Evolutionary conservation across 2,113 vertebrate genomes (phyloP).

Genomic region (Menura novaehollandiae): DNA sequence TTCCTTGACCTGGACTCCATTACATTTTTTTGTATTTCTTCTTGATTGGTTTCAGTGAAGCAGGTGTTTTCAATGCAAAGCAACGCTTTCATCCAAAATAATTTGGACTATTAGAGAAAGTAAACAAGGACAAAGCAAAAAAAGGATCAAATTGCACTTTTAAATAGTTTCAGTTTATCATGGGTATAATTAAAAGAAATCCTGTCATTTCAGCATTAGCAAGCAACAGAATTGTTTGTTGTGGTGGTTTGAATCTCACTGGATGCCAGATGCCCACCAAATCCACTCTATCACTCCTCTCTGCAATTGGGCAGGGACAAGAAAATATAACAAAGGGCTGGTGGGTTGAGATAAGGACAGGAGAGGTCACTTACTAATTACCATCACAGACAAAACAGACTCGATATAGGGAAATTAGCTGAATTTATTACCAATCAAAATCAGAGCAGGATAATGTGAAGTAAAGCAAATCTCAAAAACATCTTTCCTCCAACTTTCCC

Average conservation of each 20-base stretch:
- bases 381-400: not conserved
- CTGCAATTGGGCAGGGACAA: not conserved
- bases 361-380: not conserved
- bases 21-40: not conserved
- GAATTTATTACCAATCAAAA: not conserved
- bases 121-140: not conserved
- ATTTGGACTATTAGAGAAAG: not conserved
- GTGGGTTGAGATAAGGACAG: not conserved
- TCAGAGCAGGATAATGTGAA: not conserved
- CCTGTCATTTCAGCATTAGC: not conserved
- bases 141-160: not conserved
- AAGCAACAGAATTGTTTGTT: not conserved
- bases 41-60: not conserved
- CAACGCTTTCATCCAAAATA: not conserved
- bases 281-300: not conserved
- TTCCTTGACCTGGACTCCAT: not conserved
- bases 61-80: not conserved
- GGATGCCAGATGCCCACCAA: not conserved
- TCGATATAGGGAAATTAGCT: not conserved
- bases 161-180: not conserved
- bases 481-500: not conserved
- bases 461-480: not conserved
- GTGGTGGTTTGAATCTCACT: not conserved
- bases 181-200: not conserved
- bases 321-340: not conserved